These are phyloP conservation scores for Mastomys coucha DNA, from an alignment of 2,113 vertebrate genomes.

Conservation along the genomic window DNA sequence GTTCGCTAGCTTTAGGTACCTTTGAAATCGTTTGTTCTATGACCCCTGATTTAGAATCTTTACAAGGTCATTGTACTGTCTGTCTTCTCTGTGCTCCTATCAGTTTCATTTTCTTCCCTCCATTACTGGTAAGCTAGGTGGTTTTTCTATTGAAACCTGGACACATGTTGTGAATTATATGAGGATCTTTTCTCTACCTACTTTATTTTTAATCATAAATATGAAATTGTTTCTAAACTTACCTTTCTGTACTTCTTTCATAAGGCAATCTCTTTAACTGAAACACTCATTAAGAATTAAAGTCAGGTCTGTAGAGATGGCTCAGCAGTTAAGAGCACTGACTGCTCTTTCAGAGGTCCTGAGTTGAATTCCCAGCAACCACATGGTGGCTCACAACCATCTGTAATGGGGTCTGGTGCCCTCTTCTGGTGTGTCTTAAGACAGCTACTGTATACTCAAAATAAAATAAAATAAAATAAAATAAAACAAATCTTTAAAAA, in stretches of 20 bases:
- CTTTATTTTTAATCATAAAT: not conserved
- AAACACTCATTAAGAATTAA: conserved; percentile 43
- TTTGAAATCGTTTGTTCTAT: not conserved
- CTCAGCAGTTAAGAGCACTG: too few species aligned
- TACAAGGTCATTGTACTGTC: not conserved
- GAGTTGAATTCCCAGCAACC: too few species aligned
- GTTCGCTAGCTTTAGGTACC: not conserved
- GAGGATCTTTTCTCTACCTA: not conserved
- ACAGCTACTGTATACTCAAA: too few species aligned
- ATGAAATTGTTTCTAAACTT: not conserved
- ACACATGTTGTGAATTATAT: not conserved
- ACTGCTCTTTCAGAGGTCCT: too few species aligned
- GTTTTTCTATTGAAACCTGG: not conserved
- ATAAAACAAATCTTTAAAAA: too few species aligned
- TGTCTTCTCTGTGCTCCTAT: not conserved
- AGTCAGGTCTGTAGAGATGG: not conserved
- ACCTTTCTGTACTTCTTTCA: conserved; percentile 5
- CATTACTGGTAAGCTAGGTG: not conserved
- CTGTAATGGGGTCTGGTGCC: too few species aligned
- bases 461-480: too few species aligned
- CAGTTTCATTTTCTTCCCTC: not conserved
- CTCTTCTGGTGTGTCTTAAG: too few species aligned
- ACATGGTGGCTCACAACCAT: too few species aligned
- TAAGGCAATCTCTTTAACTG: not conserved
- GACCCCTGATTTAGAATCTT: not conserved